phyloP scores from a whole-genome alignment of 2,797 vertebrate species.

The Mormyrops attenuatus region DNA sequence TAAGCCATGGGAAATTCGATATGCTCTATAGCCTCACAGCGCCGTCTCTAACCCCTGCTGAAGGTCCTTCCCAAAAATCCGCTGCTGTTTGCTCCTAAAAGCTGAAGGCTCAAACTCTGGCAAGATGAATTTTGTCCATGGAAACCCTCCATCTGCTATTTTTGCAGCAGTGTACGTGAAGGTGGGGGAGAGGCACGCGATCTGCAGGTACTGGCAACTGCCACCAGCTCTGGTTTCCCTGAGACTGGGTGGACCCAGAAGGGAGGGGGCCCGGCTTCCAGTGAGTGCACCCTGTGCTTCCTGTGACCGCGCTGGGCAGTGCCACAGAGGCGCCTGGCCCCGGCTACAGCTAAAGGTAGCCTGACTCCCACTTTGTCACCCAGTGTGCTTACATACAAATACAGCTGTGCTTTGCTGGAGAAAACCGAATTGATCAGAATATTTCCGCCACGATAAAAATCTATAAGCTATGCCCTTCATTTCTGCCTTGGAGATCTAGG shows the following conservation, averaged over 20 bases:
- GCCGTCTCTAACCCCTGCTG: background rate
- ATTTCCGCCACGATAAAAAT: background rate
- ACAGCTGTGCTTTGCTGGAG: background rate
- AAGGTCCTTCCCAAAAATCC: background rate
- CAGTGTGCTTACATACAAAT: background rate
- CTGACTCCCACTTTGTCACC: background rate
- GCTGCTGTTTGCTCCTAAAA: background rate
- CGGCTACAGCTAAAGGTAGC: background rate
- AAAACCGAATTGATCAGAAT: background rate
- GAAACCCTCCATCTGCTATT: background rate
- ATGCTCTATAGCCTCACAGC: background rate
- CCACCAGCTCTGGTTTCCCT: background rate
- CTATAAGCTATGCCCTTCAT: background rate
- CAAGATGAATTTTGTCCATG: background rate
- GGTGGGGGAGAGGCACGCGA: background rate
- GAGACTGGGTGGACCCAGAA: background rate
- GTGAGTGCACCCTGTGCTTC: background rate
- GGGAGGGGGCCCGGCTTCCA: background rate
- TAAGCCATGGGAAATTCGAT: background rate
- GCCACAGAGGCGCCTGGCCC: background rate
- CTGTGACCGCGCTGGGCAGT: background rate
- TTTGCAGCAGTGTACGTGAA: background rate
- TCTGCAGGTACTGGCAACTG: background rate
- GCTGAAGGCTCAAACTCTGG: background rate
- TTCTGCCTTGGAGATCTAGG: background rate